These are phyloP conservation scores for Tenebrosternarchus preto DNA, from an alignment of 2,113 vertebrate genomes.

Conservation along the genomic window DNA sequence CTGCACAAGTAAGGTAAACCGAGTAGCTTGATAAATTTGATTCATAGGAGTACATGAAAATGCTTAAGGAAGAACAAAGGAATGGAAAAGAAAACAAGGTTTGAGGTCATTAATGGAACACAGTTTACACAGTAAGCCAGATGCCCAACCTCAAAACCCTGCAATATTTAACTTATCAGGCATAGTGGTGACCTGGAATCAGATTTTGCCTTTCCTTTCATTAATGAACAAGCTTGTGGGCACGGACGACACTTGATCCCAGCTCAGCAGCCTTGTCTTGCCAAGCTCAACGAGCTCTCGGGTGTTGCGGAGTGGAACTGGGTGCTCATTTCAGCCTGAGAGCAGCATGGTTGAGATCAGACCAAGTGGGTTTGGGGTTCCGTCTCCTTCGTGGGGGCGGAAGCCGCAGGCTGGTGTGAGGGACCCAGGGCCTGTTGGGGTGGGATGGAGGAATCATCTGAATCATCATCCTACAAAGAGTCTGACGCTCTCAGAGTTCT, in stretches of 20 bases:
- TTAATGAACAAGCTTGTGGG: not conserved
- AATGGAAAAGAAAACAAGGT: not conserved
- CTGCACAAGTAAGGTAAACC: not conserved
- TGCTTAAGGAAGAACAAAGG: not conserved
- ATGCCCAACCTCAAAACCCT: not conserved
- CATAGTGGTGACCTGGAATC: not conserved
- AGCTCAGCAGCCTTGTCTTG: not conserved
- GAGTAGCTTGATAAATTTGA: not conserved
- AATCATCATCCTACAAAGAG: too few species aligned
- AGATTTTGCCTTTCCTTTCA: not conserved
- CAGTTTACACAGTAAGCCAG: not conserved
- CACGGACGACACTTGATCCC: not conserved
- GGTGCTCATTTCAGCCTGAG: not conserved
- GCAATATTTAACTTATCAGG: not conserved
- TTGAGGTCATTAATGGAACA: not conserved
- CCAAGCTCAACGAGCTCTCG: not conserved
- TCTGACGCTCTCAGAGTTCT: too few species aligned
- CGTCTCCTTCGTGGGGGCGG: conserved; percentile 37
- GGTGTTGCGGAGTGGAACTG: not conserved
- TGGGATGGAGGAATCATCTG: too few species aligned
- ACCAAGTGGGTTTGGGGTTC: conserved; percentile 39
- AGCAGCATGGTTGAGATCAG: conserved; percentile 24
- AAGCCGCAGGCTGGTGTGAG: too few species aligned
- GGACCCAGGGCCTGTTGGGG: too few species aligned
- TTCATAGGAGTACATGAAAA: not conserved